Conservation (phyloP, 2,888 invertebrate species). For the Orthonychiurus folsomi region DNA sequence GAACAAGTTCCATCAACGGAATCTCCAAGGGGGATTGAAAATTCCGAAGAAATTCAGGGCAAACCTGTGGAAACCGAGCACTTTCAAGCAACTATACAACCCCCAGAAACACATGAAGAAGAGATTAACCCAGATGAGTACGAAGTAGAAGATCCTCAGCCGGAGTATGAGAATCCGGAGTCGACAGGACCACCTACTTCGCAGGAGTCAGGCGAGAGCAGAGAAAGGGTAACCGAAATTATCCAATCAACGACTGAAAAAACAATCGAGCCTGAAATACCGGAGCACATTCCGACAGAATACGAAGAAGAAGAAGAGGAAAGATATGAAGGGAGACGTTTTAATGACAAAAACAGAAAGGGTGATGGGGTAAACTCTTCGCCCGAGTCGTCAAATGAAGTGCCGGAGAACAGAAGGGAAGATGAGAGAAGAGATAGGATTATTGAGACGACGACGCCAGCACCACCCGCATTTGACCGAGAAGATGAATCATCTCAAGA, state of each 20-base stretch:
- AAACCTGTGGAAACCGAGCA: too few species aligned
- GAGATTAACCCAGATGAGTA: slow-evolving; percentile 15
- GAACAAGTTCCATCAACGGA: too few species aligned
- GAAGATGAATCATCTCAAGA: neutral
- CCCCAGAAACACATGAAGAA: slow-evolving; percentile 15
- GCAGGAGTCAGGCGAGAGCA: too few species aligned
- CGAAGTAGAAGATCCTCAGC: neutral
- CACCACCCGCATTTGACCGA: neutral
- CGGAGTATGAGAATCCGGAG: neutral
- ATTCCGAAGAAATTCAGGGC: too few species aligned
- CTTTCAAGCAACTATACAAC: too few species aligned
- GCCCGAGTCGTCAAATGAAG: slow-evolving; percentile 4
- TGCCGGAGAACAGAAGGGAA: too few species aligned
- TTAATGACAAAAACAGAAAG: slow-evolving; percentile 10
- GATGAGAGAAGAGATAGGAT: slow-evolving; percentile 3
- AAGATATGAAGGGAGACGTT: slow-evolving; percentile 9
- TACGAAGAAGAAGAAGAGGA: slow-evolving; percentile 14
- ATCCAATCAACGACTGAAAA: neutral
- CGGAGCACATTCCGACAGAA: slow-evolving; percentile 2
- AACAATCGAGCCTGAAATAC: neutral
- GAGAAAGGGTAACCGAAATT: too few species aligned
- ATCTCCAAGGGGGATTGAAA: too few species aligned
- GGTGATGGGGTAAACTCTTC: neutral
- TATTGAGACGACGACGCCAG: slow-evolving; percentile 7
- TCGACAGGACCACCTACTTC: too few species aligned